Evolutionary conservation across 35 echinoderm and acorn worm genomes (phyloP).

Genomic region (Ophiothrix spiculata): DNA sequence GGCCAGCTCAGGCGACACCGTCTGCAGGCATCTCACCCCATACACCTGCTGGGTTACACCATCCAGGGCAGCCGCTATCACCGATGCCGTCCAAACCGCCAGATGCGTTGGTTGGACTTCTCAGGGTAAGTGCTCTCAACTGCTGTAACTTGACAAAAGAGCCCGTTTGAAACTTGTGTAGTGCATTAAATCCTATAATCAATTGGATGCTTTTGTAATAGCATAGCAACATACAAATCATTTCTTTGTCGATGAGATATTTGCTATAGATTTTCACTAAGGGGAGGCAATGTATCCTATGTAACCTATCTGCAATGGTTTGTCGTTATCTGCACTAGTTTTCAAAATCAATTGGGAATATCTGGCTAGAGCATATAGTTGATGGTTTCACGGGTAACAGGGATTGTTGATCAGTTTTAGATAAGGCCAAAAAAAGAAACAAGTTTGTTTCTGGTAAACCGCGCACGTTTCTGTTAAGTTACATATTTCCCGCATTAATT

Average conservation of each 20-base stretch:
- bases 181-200: background rate
- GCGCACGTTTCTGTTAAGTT: too few species aligned
- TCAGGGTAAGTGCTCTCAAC: conserved; percentile 49
- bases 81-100: conserved; percentile 61
- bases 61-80: conserved; percentile 42
- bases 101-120: conserved; percentile 60
- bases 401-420: too few species aligned
- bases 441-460: too few species aligned
- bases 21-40: conserved; percentile 65
- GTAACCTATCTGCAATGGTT: too few species aligned
- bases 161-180: background rate
- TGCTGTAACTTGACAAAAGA: background rate
- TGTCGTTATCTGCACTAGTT: too few species aligned
- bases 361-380: too few species aligned
- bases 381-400: too few species aligned
- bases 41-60: conserved; percentile 27
- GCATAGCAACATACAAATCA: background rate
- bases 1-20: conserved; percentile 39
- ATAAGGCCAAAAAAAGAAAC: too few species aligned
- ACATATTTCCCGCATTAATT: too few species aligned
- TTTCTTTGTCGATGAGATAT: background rate
- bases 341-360: too few species aligned
- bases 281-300: too few species aligned
- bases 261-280: too few species aligned
- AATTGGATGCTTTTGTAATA: background rate